phyloP scores from a whole-genome alignment of 2,888 invertebrate species.

The Lobophora halterata region DNA sequence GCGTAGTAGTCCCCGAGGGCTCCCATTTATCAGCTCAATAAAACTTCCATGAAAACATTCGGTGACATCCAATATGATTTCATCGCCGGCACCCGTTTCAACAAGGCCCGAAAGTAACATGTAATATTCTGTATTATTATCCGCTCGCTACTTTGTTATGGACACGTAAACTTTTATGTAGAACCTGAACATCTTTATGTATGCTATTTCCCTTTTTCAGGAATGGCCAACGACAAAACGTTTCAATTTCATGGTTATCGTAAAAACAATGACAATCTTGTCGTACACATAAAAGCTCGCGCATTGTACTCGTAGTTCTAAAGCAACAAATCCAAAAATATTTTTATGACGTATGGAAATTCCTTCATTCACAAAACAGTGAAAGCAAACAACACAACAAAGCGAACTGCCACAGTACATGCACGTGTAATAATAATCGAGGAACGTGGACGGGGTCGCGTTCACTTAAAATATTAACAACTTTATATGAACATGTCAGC shows the following conservation, averaged over 20 bases:
- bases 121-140: conserved; percentile 60
- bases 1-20: conserved; percentile 57
- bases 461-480: conserved; percentile 67
- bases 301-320: conserved; percentile 4
- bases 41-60: conserved; percentile 72
- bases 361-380: conserved; percentile 8
- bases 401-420: conserved; percentile 18
- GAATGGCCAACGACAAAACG: conserved; percentile 21
- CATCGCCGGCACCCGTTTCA: conserved; percentile 59
- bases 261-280: conserved; percentile 20
- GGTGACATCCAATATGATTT: conserved; percentile 71
- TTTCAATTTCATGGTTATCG: conserved; percentile 19
- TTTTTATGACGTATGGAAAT: conserved; percentile 13
- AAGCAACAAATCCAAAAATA: conserved; percentile 15
- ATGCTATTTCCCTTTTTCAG: conserved; percentile 30
- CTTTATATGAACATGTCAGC: conserved; percentile 72
- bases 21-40: conserved; percentile 72
- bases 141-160: conserved; percentile 53
- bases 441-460: conserved; percentile 51
- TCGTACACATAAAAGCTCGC: conserved; percentile 10
- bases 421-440: conserved; percentile 30
- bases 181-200: conserved; percentile 43
- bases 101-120: conserved; percentile 52
- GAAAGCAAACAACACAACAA: conserved; percentile 18
- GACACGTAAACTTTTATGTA: conserved; percentile 57